A percentile compares a stretch with the other conserved stretches of the same genome.
phyloP scores from a whole-genome alignment of 2,797 vertebrate species.

The Neomorphus geoffroyi region DNA sequence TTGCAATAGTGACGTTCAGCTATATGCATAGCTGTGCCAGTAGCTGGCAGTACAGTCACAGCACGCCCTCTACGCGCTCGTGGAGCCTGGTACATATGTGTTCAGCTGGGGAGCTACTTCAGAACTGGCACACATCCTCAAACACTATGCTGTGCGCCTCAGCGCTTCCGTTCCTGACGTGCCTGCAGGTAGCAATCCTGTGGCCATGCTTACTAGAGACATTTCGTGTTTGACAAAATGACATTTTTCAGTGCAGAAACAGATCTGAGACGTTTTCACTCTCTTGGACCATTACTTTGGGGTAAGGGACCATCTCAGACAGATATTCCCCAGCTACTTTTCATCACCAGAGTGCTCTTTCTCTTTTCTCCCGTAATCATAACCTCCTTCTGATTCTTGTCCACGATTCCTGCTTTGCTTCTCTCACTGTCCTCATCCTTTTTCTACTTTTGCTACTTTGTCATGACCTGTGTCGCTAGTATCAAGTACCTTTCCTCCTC shows the following conservation, averaged over 20 bases:
- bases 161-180: neutral
- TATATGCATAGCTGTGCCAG: neutral
- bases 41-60: neutral
- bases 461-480: neutral
- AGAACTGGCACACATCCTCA: neutral
- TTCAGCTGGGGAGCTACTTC: neutral
- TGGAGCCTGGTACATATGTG: neutral
- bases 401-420: neutral
- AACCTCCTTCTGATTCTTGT: neutral
- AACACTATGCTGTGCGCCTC: neutral
- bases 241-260: neutral
- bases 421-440: neutral
- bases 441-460: neutral
- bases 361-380: neutral
- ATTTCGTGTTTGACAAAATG: neutral
- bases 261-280: neutral
- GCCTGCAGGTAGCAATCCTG: fast-evolving
- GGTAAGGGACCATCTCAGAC: neutral
- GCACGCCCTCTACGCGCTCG: neutral
- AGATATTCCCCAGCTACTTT: neutral
- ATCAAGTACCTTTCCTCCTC: neutral
- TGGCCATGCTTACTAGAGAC: neutral
- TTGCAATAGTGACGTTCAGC: neutral
- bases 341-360: neutral
- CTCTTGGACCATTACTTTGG: neutral